A percentile compares a stretch with the other conserved stretches of the same genome.
Evolutionary conservation across 1,140 invertebrate genomes (phyloP).

Genomic region (Steinernema feltiae): DNA sequence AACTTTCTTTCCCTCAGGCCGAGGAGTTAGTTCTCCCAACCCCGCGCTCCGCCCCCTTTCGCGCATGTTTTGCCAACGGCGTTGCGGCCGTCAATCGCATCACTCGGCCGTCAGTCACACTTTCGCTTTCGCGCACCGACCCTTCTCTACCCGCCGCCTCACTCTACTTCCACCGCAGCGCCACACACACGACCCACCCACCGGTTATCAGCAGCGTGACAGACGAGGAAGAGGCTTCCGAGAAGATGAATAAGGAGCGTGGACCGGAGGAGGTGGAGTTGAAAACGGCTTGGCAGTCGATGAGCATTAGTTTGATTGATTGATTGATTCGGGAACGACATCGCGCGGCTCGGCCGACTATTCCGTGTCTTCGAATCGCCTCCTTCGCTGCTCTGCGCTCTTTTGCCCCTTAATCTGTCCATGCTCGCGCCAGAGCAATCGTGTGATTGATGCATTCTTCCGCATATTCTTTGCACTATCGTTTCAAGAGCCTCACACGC

Average conservation of each 20-base stretch:
- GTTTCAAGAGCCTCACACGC: not conserved
- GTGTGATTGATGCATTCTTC: not conserved
- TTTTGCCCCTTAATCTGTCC: conserved; percentile 10
- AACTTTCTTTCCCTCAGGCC: not conserved
- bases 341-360: not conserved
- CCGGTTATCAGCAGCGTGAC: no score
- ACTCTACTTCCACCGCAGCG: no score
- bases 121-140: conserved; percentile 12
- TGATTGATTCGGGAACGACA: conserved; percentile 8
- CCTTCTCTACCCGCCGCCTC: not conserved
- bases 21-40: not conserved
- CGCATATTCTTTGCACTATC: not conserved
- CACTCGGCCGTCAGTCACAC: conserved; percentile 10
- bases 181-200: no score
- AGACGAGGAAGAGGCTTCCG: no score
- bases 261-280: not conserved
- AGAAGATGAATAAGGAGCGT: not conserved
- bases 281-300: not conserved
- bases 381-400: not conserved
- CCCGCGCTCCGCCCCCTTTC: not conserved
- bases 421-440: not conserved
- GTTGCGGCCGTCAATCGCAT: conserved; percentile 14
- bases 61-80: conserved; percentile 14
- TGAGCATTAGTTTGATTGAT: conserved; percentile 15
- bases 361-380: not conserved